Conservation (phyloP, 37 sponge, comb jelly and placozoan species). For the Beroe ovata region DNA sequence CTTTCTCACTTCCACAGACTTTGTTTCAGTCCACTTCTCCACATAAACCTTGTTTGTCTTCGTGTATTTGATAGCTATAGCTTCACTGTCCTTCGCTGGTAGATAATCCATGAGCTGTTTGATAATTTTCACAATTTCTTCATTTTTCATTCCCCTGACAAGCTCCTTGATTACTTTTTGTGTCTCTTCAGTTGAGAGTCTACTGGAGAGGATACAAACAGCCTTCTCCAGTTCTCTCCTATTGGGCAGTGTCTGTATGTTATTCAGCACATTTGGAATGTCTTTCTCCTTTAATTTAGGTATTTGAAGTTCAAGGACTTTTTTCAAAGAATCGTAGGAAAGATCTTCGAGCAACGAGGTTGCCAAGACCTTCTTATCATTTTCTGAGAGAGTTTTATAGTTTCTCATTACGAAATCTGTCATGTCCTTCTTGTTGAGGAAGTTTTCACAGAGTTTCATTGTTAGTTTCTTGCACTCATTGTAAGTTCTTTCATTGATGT, state of each 20-base stretch:
- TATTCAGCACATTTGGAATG: constrained; percentile 23
- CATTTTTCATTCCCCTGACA: constrained; percentile 5
- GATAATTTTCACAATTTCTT: constrained; percentile 6
- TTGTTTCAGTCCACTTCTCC: constrained; percentile 56
- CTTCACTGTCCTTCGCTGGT: neutral
- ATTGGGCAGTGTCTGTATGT: constrained; percentile 1
- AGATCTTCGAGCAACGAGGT: constrained; percentile 23
- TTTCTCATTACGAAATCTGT: constrained; percentile 49
- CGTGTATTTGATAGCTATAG: constrained; percentile 15
- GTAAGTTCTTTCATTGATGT: constrained; percentile 48
- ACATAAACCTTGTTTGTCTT: neutral
- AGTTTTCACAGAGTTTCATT: constrained; percentile 49
- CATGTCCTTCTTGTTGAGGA: constrained; percentile 64
- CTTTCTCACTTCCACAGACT: constrained; percentile 15
- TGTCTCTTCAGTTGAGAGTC: constrained; percentile 1
- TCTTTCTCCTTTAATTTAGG: constrained; percentile 64
- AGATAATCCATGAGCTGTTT: constrained; percentile 53
- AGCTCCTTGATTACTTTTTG: constrained; percentile 1
- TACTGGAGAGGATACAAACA: constrained; percentile 16
- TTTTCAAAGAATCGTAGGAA: constrained; percentile 23
- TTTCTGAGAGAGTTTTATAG: constrained; percentile 8
- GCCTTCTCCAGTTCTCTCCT: constrained; percentile 37
- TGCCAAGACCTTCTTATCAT: constrained; percentile 25
- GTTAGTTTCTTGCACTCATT: constrained; percentile 45
- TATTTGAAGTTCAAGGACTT: constrained; percentile 22